Percentiles rank a stretch among this genome's conserved stretches.
These are phyloP conservation scores for Tetraneura akinire DNA, from an alignment of 1,140 invertebrate species.

Conservation along the genomic window DNA sequence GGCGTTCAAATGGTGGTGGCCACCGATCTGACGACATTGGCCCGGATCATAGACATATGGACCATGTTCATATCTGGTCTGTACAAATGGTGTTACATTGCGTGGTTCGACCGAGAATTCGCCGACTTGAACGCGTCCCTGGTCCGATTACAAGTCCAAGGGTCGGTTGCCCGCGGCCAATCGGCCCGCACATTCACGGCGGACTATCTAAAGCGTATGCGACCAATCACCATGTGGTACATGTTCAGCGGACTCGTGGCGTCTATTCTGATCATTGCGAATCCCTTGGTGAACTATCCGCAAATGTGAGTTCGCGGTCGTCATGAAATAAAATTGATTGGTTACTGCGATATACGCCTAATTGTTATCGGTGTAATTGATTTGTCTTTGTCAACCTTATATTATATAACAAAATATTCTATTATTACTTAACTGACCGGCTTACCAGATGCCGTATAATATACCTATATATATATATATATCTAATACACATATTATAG, in stretches of 20 bases:
- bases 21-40: not conserved
- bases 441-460: no score
- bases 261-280: not conserved
- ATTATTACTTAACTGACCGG: no score
- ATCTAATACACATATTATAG: no score
- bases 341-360: no score
- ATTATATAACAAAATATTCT: no score
- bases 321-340: no score
- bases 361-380: no score
- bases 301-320: no score
- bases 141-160: not conserved
- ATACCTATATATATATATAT: no score
- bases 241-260: not conserved
- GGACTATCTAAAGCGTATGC: not conserved
- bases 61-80: conserved; percentile 10
- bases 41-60: conserved; percentile 30
- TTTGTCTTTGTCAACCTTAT: no score
- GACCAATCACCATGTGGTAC: not conserved
- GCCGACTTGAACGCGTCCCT: not conserved
- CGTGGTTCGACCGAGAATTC: not conserved
- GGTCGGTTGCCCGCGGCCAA: not conserved
- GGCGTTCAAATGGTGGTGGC: not conserved
- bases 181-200: not conserved
- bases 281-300: conserved; percentile 9
- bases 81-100: conserved; percentile 5